Evolutionary conservation across 2,797 vertebrate species (phyloP), one percentile per base, ranked within the genome.

Genomic region (Astyanax mexicanus): DNA sequence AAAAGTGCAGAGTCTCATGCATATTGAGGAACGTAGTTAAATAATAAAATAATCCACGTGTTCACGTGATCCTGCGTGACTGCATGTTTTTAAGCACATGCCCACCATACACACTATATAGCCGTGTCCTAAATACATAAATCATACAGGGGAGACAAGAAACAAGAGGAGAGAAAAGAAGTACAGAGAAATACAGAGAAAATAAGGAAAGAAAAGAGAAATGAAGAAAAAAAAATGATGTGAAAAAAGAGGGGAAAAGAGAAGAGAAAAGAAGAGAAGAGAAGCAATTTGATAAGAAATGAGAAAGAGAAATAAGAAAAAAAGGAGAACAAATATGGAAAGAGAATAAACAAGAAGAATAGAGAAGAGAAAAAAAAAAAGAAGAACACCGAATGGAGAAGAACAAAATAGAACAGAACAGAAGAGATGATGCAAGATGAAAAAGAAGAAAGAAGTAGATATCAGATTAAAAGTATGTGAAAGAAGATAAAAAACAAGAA

Each of bases 1-100:
- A 92, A 92, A 89, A 88, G 88, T 75, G 75, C 81, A 88, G n/a
- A 88, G 91, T 91, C 90, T 78, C 80, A 85, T 80, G 77, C 83
- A 77, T 83, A 77, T n/a, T n/a, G n/a, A n/a, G n/a, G n/a, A n/a
- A 83, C 71, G 60, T 83, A 58, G 86, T 84, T 71, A 70, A 44
- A 52, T 60, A 54, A 52, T 69, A 13, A 58, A n/a, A 47, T n/a
- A 19, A 35, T 58, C 15, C 11, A 13, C 29, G 21, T 54, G 54
- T 57, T 25, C 13, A 17, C 32, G 27, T 11, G 3, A 65, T 25
- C 27, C 17, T 58, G 27, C 23, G 3, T 44, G 61, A 21, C 21
- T 23, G 61, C 27, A 21, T 44, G 40, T 44, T 47, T n/a, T n/a
- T 17, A 47, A n/a, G 17, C n/a, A 29, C 19, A 19, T 6, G 57